Evolutionary conservation across 2,888 invertebrate species (phyloP).

Genomic region (Drosophila mimica): DNA sequence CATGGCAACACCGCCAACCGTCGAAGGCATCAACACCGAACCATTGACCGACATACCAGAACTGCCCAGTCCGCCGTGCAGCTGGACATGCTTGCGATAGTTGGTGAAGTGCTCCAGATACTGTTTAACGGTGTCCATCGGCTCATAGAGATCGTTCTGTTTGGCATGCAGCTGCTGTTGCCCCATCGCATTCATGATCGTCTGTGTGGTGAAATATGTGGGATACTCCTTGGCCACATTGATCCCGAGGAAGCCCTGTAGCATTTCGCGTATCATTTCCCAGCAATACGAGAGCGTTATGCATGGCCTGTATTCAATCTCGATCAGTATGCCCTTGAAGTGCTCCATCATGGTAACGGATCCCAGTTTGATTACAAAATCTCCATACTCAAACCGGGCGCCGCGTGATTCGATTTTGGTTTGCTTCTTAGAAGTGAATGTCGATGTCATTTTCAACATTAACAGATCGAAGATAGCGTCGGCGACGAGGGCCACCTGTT

Average conservation of each 20-base stretch:
- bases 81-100: slow-evolving; percentile 89
- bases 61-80: slow-evolving; percentile 53
- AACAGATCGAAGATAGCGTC: slow-evolving; percentile 96
- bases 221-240: slow-evolving; percentile 90
- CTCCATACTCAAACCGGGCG: slow-evolving; percentile 93
- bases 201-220: slow-evolving; percentile 86
- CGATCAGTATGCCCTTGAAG: slow-evolving; percentile 96
- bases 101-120: slow-evolving; percentile 97
- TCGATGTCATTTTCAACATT: slow-evolving; percentile 94
- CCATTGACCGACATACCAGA: slow-evolving; percentile 21
- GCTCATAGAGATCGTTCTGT: slow-evolving; percentile 88
- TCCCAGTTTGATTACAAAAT: slow-evolving; percentile 97
- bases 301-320: slow-evolving; percentile 97
- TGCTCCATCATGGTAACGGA: slow-evolving; percentile 96
- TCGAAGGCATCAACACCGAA: slow-evolving; percentile 46
- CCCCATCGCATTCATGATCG: slow-evolving; percentile 82
- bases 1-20: slow-evolving; percentile 34
- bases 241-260: slow-evolving; percentile 95
- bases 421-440: slow-evolving; percentile 95
- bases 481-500: slow-evolving; percentile 94
- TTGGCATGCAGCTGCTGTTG: slow-evolving; percentile 82
- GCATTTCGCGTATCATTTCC: slow-evolving; percentile 95
- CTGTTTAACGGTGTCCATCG: slow-evolving; percentile 96
- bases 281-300: slow-evolving; percentile 94
- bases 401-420: slow-evolving; percentile 95